A percentile compares a stretch with the other conserved stretches of the same genome.
Conservation (phyloP, 1,140 invertebrate genomes). For the Coptotermes formosanus region DNA sequence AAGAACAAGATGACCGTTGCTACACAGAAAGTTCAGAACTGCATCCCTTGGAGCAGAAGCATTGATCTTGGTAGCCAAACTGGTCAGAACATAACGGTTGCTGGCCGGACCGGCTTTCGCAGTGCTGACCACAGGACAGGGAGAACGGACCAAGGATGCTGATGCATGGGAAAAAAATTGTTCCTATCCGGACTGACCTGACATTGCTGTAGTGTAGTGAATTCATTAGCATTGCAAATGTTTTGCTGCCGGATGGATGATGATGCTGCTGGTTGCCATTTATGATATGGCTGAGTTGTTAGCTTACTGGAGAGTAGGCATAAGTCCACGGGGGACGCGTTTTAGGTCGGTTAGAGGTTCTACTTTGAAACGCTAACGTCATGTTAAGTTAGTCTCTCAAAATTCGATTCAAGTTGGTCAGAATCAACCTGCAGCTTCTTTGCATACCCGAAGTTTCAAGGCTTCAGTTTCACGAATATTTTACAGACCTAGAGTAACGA, state of each 20-base stretch:
- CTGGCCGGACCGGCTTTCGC: background rate
- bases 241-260: background rate
- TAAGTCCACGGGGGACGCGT: background rate
- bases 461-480: too few relatives aligned
- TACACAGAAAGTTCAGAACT: background rate
- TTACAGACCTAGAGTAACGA: too few relatives aligned
- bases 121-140: background rate
- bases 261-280: background rate
- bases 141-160: background rate
- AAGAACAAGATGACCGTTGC: background rate
- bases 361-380: background rate
- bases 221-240: constrained; percentile 11
- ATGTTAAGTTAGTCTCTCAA: background rate
- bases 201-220: background rate
- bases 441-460: background rate
- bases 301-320: background rate
- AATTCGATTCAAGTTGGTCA: background rate
- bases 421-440: background rate
- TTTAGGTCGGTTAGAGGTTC: background rate
- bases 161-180: background rate
- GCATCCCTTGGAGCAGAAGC: background rate
- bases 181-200: background rate
- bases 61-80: background rate
- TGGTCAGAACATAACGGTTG: background rate
- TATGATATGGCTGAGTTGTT: background rate